Base-by-base conservation (phyloP, 1,140 invertebrate species). In the Pseudomyrmex dendroicus region DNA sequence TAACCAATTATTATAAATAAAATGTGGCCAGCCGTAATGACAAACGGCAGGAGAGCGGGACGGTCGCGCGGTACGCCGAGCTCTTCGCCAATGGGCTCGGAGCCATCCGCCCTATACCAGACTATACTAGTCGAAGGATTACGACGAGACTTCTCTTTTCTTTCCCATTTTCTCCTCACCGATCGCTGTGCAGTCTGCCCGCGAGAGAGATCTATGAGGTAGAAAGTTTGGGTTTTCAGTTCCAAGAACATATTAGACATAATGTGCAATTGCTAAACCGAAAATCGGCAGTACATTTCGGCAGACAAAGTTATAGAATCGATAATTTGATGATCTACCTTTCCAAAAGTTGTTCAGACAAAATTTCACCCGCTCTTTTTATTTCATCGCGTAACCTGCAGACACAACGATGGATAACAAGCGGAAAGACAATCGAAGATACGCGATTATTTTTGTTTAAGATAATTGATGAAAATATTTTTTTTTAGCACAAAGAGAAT, bases 1-100 rank as follows among this genome's bases (percentile, higher is more conserved):
- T 84, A 92, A 92, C 91, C 92, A 92, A 93, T 93, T 93, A 93
- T 93, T 93, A 92, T 92, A 93, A 93, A 92, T 93, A 92, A 92
- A 93, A 92, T 91, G 90, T 90, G 88, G 89, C 89, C 88, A 91
- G 85, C 82, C 86, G 86, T 91, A 91, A 92, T 93, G 92, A 92
- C 90, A 92, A 92, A 93, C 86, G 90, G 89, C 91, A 88, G 85
- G 76, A 66, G 63, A 61, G 61, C 82, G 25, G 78, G 80, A 17
- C 22, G 83, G 82, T 82, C 74, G 66, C 66, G 72, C 52, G 68
- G 76, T 85, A 87, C 61, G 67, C 73, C 84, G 80, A 73, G 86
- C 63, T 85, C 87, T 89, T 91, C 87, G 87, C 90, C 86, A 91
- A 83, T 88, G 91, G 87, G 89, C 86, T 90, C 86, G 10, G 86